Evolutionary conservation across 1,140 invertebrate genomes (phyloP).

Genomic region (Brachionus rubens): DNA sequence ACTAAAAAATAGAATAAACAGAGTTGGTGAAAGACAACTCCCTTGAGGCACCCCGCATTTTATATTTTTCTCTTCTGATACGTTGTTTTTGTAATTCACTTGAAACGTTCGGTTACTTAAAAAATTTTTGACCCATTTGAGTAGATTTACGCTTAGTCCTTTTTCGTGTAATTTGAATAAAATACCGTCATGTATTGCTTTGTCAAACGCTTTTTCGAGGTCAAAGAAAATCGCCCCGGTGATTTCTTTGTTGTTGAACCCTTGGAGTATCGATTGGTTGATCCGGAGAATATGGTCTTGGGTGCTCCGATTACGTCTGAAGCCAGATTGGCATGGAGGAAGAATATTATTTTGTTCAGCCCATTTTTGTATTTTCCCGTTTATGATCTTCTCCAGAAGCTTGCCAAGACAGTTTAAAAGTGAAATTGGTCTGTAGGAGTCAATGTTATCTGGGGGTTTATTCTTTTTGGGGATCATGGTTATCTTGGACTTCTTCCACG

Average conservation of each 20-base stretch:
- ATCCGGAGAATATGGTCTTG: slow-evolving; percentile 55
- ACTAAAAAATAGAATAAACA: background rate
- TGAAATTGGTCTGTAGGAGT: slow-evolving; percentile 46
- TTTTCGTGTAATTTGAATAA: slow-evolving; percentile 51
- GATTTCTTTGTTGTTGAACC: slow-evolving; percentile 52
- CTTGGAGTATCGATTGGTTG: slow-evolving; percentile 51
- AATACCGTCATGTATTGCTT: slow-evolving; percentile 54
- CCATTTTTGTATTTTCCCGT: background rate
- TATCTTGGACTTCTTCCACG: slow-evolving; percentile 40
- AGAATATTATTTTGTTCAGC: slow-evolving; percentile 41
- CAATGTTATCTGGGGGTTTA: slow-evolving; percentile 23
- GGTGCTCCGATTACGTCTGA: slow-evolving; percentile 53
- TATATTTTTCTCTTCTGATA: background rate
- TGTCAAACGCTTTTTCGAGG: slow-evolving; percentile 58
- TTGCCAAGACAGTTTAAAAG: slow-evolving; percentile 44
- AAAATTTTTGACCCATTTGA: background rate
- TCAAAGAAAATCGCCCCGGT: slow-evolving; percentile 55
- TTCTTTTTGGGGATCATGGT: slow-evolving; percentile 47
- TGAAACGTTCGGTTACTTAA: background rate
- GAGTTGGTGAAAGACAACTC: background rate
- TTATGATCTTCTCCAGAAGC: slow-evolving; percentile 47
- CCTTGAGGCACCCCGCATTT: slow-evolving; percentile 14
- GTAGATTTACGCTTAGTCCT: background rate
- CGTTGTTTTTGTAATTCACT: background rate
- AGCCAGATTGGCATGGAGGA: slow-evolving; percentile 48